Evolutionary conservation across 2,797 vertebrate genomes (phyloP), one percentile per base, ranked within the genome.

Genomic region (Vultur gryphus): DNA sequence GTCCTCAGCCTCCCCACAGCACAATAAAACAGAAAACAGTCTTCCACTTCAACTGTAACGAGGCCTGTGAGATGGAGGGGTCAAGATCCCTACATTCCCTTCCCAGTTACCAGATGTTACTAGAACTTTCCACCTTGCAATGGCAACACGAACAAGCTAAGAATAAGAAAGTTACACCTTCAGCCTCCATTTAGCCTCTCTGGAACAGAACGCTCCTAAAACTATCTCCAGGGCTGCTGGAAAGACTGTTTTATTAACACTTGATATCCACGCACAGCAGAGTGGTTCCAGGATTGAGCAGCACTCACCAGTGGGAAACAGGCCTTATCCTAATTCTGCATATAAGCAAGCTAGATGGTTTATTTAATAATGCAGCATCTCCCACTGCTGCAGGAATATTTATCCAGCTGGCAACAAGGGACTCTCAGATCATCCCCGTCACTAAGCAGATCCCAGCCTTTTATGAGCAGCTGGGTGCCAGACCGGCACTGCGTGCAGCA

Each of bases 321-420:
- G 11, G 28, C 31, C 37, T 83, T 52, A 61, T 19, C 55, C 90
- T 89, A 70, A 93, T 52, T 59, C 94, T 87, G 71, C 78, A 64
- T 16, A 17, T 37, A 80, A 35, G 57, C 75, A 85, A 93, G 73
- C 62, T 65, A 28, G 75, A 70, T 43, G 64, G 55, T 71, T 92
- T 92, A 44, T 89, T 96, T 94, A 96, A 96, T 95, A 95, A 95
- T 80, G 87, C 87, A 95, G 67, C 59, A 7, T 59, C 92, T 95
- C 92, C 87, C 46, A 75, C 89, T 86, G 92, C 65, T 75, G 89
- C 49, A 67, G 52, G 65, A 92, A 87, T 77, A 86, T 87, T 57
- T 80, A 93, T 31, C 91, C 93, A 97, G 96, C 79, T 85, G 83
- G 96, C 61, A 96, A 84, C 94, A 85, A 67, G 82, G 54, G 93